Base-by-base conservation (phyloP, 2,888 invertebrate genomes). In the Tuberolachnus salignus region DNA sequence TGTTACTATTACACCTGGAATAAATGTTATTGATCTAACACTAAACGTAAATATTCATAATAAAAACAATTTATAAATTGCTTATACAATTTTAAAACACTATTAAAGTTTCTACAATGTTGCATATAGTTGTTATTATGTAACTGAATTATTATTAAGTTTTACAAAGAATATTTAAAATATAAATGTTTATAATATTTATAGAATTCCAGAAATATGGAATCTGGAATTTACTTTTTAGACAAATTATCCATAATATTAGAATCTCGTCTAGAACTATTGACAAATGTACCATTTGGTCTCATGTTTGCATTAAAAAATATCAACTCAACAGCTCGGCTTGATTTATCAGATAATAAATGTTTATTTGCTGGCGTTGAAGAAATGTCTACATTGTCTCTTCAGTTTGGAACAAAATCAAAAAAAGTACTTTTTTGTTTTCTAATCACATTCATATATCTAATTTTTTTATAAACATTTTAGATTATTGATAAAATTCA, bases 341-440 rank as follows among this genome's bases (percentile, higher is more conserved):
- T 78, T 59, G 59, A 69, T 42, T 34, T 78, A 23, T 21, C 61
- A 42, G 51, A 59, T 49, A 49, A 57, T 49, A 69, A 78, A 69
- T 59, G 49, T 6, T 59, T 78, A 59, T 78, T 61, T 78, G 78
- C 69, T 42, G 78, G 78, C 0, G 51, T 78, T 10, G 69, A 78
- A 69, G 78, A 78, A 78, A 59, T 51, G n/a, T 61, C 78, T n/a
- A 67, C 16, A n/a, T 34, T 78, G 4, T 78, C 1, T 42, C 10
- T 78, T 59, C 57, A 78, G 21, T 78, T 78, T 59, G 78, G 78
- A 49, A 78, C 78, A 51, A 78, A 78, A 59, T 69, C 51, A 13
- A 78, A 69, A 78, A 69, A 51, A 61, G 78, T 78, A 69, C 0
- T 23, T n/a, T 0, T n/a, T 9, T 23, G 10, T 44, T 44, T 64